These are phyloP conservation scores for Schizotus pectinicornis DNA, from an alignment of 2,888 invertebrate genomes.

Conservation along the genomic window DNA sequence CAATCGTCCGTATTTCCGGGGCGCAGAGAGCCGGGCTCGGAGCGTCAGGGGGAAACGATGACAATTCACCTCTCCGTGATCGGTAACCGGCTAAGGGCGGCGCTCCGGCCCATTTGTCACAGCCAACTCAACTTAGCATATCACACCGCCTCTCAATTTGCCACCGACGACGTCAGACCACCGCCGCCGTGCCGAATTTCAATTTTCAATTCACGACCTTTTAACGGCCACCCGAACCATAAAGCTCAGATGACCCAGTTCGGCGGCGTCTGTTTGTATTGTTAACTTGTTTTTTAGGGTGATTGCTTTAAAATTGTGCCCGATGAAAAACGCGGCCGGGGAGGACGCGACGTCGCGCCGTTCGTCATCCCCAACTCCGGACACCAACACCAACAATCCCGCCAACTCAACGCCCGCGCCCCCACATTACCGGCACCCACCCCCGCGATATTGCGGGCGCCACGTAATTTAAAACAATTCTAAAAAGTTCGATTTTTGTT, in stretches of 20 bases:
- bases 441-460: too few relatives aligned
- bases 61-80: conserved; percentile 56
- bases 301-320: conserved; percentile 8
- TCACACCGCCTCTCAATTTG: conserved; percentile 57
- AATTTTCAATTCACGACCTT: conserved; percentile 44
- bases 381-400: too few relatives aligned
- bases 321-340: not conserved
- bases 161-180: conserved; percentile 43
- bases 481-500: too few relatives aligned
- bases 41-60: conserved; percentile 4
- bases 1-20: conserved; percentile 4
- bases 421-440: too few relatives aligned
- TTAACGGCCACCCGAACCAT: conserved; percentile 40
- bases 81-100: conserved; percentile 57
- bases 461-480: too few relatives aligned
- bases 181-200: conserved; percentile 41
- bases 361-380: too few relatives aligned
- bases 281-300: conserved; percentile 3
- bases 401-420: too few relatives aligned
- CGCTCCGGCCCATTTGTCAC: conserved; percentile 45
- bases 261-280: conserved; percentile 17
- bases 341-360: not conserved
- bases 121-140: conserved; percentile 42
- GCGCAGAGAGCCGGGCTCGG: not conserved
- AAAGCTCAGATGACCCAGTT: conserved; percentile 39